Conservation (phyloP, 1,140 invertebrate species). For the Lucilia sericata region DNA sequence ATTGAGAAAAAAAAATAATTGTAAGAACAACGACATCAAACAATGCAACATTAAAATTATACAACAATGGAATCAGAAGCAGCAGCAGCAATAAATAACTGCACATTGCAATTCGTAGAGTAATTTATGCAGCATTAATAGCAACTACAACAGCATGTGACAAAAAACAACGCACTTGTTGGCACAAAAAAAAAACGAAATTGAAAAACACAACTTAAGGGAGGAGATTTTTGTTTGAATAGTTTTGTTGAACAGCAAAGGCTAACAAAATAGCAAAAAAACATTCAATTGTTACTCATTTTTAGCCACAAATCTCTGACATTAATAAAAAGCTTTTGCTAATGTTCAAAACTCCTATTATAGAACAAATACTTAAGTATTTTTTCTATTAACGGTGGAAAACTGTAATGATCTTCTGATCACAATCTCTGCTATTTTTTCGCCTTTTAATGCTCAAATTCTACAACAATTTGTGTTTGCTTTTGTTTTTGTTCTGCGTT, state of each 20-base stretch:
- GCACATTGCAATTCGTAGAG: not conserved
- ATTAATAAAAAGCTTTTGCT: too few species aligned
- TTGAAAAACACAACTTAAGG: not conserved
- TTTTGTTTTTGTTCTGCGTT: not conserved
- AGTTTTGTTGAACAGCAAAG: not conserved
- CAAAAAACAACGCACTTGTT: constrained; percentile 20
- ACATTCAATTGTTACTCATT: too few species aligned
- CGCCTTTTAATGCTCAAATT: too few species aligned
- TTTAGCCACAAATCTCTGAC: too few species aligned
- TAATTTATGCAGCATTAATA: constrained; percentile 15
- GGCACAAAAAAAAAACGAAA: not conserved
- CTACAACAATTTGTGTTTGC: not conserved
- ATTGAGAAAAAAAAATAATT: constrained; percentile 9
- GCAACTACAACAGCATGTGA: not conserved
- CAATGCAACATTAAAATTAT: constrained; percentile 29
- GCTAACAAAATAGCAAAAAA: not conserved
- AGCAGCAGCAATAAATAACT: constrained; percentile 2
- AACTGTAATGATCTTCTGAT: too few species aligned
- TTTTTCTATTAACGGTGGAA: too few species aligned
- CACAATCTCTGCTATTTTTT: not conserved
- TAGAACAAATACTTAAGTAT: too few species aligned
- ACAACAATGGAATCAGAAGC: not conserved
- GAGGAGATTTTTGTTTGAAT: not conserved
- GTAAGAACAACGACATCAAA: constrained; percentile 43
- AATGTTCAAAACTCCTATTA: too few species aligned